Percentiles rank a stretch among this genome's conserved stretches.
These are phyloP conservation scores for Drosophila niveifrons DNA, from an alignment of 2,888 invertebrate genomes.

Conservation along the genomic window DNA sequence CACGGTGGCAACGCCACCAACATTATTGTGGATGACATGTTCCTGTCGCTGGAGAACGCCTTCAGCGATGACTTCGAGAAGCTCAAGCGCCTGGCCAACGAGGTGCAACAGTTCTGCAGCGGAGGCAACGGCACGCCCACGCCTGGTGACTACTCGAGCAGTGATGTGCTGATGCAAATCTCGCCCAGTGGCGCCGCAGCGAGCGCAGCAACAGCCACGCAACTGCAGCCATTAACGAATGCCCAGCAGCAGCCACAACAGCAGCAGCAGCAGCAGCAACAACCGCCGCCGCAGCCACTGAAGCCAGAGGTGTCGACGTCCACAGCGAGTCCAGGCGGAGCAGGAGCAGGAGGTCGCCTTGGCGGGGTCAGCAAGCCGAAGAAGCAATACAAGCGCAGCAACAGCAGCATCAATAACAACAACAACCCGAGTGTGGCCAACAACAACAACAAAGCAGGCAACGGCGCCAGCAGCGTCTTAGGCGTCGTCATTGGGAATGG, in stretches of 20 bases:
- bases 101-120: conserved; percentile 91
- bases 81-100: conserved; percentile 92
- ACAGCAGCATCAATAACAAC: conserved; percentile 84
- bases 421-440: conserved; percentile 83
- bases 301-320: conserved; percentile 87
- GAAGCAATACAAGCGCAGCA: conserved; percentile 91
- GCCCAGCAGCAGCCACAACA: conserved; percentile 60
- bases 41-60: conserved; percentile 85
- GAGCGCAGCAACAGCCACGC: conserved; percentile 50
- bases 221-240: conserved; percentile 60
- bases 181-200: conserved; percentile 82
- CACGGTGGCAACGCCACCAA: conserved; percentile 74
- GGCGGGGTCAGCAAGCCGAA: conserved; percentile 86
- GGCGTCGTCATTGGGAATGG: conserved; percentile 73
- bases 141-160: conserved; percentile 81
- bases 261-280: conserved; percentile 43
- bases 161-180: conserved; percentile 85
- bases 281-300: conserved; percentile 50
- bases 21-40: conserved; percentile 85
- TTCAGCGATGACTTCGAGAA: conserved; percentile 93
- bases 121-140: conserved; percentile 66
- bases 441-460: conserved; percentile 76
- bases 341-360: conserved; percentile 29
- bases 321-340: conserved; percentile 61
- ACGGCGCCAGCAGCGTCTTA: conserved; percentile 43